Conservation (phyloP, 2,888 invertebrate species). For the Drosophila hawaiiensis region DNA sequence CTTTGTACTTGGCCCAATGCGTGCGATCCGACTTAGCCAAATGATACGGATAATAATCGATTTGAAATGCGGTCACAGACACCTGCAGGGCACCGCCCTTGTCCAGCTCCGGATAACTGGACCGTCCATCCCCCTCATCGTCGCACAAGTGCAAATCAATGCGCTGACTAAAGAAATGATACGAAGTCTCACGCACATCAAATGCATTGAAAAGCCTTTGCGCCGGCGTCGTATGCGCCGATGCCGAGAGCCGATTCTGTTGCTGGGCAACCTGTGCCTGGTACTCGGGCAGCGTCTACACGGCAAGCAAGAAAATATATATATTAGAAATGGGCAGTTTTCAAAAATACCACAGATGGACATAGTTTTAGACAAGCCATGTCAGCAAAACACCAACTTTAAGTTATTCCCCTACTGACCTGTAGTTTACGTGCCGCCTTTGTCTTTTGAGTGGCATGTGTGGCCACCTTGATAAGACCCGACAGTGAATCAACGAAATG, state of each 20-base stretch:
- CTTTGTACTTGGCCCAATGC: slow-evolving; percentile 95
- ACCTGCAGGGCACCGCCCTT: slow-evolving; percentile 98
- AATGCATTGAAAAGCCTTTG: slow-evolving; percentile 92
- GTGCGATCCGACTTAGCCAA: slow-evolving; percentile 94
- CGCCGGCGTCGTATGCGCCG: slow-evolving; percentile 83
- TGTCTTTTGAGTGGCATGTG: slow-evolving; percentile 91
- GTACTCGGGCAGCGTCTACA: slow-evolving; percentile 89
- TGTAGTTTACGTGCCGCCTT: slow-evolving; percentile 95
- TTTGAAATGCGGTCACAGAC: slow-evolving; percentile 93
- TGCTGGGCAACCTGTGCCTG: slow-evolving; percentile 89
- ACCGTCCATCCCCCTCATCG: slow-evolving; percentile 95
- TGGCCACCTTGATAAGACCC: slow-evolving; percentile 92
- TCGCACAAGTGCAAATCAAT: slow-evolving; percentile 98
- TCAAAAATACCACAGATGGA: not conserved
- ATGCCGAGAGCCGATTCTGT: slow-evolving; percentile 79
- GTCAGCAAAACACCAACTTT: not conserved
- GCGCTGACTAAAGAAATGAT: slow-evolving; percentile 96
- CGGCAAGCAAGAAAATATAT: slow-evolving; percentile 18
- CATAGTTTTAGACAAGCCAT: not conserved
- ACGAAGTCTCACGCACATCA: slow-evolving; percentile 98
- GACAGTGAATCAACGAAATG: slow-evolving; percentile 94
- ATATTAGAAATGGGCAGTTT: not conserved
- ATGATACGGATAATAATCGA: slow-evolving; percentile 99
- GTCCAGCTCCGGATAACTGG: slow-evolving; percentile 92
- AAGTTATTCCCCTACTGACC: slow-evolving; percentile 83